Evolutionary conservation across 2,888 invertebrate genomes (phyloP).

Genomic region (Diogma glabrata): DNA sequence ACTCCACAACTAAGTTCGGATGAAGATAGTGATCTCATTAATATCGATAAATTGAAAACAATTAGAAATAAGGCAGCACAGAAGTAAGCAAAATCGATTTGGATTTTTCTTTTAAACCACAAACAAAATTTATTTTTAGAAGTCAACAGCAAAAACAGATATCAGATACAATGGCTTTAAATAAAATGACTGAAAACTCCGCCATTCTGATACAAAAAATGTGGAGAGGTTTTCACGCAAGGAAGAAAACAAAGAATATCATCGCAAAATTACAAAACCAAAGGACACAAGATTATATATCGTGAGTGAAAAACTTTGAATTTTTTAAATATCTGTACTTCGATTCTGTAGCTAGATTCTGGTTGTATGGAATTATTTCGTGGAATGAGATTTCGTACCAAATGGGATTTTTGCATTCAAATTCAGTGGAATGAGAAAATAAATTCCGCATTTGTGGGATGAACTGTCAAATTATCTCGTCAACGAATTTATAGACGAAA

Average conservation of each 20-base stretch:
- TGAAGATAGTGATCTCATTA: slow-evolving; percentile 52
- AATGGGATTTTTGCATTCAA: no score
- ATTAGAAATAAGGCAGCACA: slow-evolving; percentile 51
- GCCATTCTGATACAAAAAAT: slow-evolving; percentile 74
- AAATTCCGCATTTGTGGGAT: no score
- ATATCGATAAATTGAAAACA: slow-evolving; percentile 52
- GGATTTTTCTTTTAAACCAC: neutral
- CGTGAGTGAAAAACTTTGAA: slow-evolving; percentile 48
- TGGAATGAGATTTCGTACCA: no score
- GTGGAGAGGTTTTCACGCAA: slow-evolving; percentile 73
- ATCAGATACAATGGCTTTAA: no score
- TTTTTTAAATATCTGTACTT: neutral
- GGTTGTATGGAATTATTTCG: no score
- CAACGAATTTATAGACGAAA: no score
- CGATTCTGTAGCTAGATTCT: no score
- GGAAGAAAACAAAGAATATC: slow-evolving; percentile 46
- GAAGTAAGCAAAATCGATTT: slow-evolving; percentile 24
- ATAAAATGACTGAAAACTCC: slow-evolving; percentile 38
- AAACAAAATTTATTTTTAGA: slow-evolving; percentile 18
- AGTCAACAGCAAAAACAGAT: slow-evolving; percentile 28
- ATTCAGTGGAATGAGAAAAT: no score
- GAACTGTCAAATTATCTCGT: no score
- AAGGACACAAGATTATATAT: slow-evolving; percentile 71
- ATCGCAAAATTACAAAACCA: slow-evolving; percentile 60
- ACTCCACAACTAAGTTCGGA: slow-evolving; percentile 41